A percentile compares a stretch with the other conserved stretches of the same genome.
Evolutionary conservation across 2,113 vertebrate species (phyloP).

Genomic region (Eptesicus fuscus): DNA sequence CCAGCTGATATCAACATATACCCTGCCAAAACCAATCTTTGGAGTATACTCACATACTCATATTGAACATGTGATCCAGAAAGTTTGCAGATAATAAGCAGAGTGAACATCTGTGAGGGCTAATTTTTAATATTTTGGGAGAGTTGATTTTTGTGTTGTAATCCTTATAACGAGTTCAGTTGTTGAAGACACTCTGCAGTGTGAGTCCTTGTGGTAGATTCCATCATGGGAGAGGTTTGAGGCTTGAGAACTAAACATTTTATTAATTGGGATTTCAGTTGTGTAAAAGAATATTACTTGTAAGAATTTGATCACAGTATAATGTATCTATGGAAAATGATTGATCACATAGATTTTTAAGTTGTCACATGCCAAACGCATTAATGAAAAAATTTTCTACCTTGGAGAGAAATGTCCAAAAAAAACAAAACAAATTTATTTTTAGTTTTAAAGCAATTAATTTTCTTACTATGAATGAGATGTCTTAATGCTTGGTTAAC

Average conservation of each 20-base stretch:
- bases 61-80: slow-evolving; percentile 78
- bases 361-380: not conserved
- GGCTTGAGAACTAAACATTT: slow-evolving; percentile 2
- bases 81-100: slow-evolving; percentile 80
- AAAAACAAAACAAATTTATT: not conserved
- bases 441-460: slow-evolving; percentile 7
- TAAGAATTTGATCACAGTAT: slow-evolving; percentile 12
- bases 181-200: slow-evolving; percentile 33
- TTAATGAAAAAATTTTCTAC: not conserved
- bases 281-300: slow-evolving; percentile 39
- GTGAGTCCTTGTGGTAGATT: slow-evolving; percentile 56
- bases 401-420: not conserved
- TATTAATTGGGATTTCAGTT: slow-evolving; percentile 55
- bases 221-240: slow-evolving; percentile 54
- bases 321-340: not conserved
- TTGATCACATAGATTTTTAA: slow-evolving; percentile 17
- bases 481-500: not conserved
- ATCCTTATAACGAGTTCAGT: slow-evolving; percentile 55
- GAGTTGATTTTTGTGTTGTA: slow-evolving; percentile 75
- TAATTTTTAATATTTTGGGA: slow-evolving; percentile 82
- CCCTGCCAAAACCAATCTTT: slow-evolving; percentile 82
- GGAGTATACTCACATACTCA: slow-evolving; percentile 80
- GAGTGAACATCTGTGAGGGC: slow-evolving; percentile 78
- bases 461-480: slow-evolving; percentile 13
- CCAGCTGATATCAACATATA: slow-evolving; percentile 82